phyloP scores from a whole-genome alignment of 2,797 vertebrate species.

The Macropus fuliginosus region DNA sequence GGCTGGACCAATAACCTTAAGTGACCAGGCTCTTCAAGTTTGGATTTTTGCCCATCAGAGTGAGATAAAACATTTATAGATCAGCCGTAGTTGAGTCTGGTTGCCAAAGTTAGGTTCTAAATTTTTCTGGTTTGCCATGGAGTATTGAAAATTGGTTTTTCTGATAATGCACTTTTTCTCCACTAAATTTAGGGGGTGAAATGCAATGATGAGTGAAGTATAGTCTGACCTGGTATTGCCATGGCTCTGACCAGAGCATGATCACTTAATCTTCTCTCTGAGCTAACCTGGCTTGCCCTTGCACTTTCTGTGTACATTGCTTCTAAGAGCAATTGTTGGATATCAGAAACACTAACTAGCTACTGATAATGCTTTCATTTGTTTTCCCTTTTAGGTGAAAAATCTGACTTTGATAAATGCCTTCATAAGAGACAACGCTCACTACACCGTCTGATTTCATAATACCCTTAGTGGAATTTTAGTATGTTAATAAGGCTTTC shows the following conservation, averaged over 20 bases:
- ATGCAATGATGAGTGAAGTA: constrained; percentile 87
- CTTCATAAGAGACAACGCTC: constrained; percentile 54
- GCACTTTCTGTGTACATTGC: constrained; percentile 29
- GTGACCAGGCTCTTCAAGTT: neutral
- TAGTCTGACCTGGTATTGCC: constrained; percentile 88
- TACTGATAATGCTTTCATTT: constrained; percentile 51
- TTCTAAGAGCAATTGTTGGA: constrained; percentile 19
- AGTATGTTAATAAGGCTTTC: constrained; percentile 59
- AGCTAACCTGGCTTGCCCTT: constrained; percentile 73
- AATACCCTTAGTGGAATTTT: constrained; percentile 40
- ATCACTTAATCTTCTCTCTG: constrained; percentile 87
- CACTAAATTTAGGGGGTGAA: neutral
- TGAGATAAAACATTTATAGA: constrained; percentile 15
- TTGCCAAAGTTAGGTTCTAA: neutral
- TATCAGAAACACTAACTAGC: constrained; percentile 53
- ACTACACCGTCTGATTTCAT: constrained; percentile 54
- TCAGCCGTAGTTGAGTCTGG: constrained; percentile 22
- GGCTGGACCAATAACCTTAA: neutral
- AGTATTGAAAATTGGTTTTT: constrained; percentile 13
- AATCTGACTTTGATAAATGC: constrained; percentile 51
- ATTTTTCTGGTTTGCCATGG: constrained; percentile 24
- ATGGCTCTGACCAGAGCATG: constrained; percentile 87
- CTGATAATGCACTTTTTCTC: neutral
- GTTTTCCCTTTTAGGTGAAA: constrained; percentile 70
- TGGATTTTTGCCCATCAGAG: constrained; percentile 13